Percentiles rank a stretch among this genome's conserved stretches.
These are phyloP conservation scores for Calameuta pallipes DNA, from an alignment of 2,888 invertebrate genomes.

Conservation along the genomic window DNA sequence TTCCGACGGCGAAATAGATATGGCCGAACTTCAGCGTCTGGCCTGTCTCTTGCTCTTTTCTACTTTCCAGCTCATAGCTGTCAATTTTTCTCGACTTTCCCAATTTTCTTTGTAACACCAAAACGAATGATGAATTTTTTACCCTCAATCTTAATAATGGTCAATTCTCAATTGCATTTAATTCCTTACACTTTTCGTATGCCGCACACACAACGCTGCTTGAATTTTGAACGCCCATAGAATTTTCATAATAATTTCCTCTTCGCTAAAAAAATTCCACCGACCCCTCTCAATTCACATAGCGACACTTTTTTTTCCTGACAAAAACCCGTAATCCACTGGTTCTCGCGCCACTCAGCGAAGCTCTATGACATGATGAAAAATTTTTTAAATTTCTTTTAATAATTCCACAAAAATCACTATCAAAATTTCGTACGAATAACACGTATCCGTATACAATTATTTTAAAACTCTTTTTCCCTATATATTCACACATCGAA, in stretches of 20 bases:
- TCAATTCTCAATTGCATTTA: neutral
- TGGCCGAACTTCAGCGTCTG: neutral
- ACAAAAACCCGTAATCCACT: neutral
- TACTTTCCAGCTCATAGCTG: neutral
- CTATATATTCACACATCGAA: neutral
- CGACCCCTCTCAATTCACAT: neutral
- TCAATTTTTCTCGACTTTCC: neutral
- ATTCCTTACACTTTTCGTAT: neutral
- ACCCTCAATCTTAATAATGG: neutral
- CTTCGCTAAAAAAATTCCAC: neutral
- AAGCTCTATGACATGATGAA: neutral
- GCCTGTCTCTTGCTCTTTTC: neutral
- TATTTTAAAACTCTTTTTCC: neutral
- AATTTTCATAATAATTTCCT: neutral
- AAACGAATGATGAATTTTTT: neutral
- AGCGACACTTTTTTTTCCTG: neutral
- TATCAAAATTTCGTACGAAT: neutral
- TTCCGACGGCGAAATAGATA: neutral
- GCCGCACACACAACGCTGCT: neutral
- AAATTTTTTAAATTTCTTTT: neutral
- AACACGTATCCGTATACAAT: neutral
- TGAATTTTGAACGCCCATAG: neutral
- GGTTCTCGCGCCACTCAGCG: neutral
- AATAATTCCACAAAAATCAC: neutral
- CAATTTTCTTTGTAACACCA: neutral